Base-by-base conservation (phyloP, 2,113 vertebrate genomes). In the Cololabis saira region DNA sequence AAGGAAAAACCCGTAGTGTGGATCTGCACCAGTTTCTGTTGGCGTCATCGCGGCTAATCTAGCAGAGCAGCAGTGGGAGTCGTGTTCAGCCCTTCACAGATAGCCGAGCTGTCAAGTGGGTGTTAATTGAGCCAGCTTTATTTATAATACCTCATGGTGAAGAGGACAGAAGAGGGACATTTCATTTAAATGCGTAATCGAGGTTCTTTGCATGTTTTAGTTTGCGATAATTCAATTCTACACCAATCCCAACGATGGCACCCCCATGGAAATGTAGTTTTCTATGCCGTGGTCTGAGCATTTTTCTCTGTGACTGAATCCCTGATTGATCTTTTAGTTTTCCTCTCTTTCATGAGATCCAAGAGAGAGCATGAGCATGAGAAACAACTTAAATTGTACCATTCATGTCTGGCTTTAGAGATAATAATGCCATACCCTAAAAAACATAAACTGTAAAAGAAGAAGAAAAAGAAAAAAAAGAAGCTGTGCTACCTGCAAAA, bases 61-160 rank as follows among this genome's bases (percentile, higher is more conserved):
- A 66, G 87, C 51, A 27, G 49, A 76, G 80, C 78, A 55, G 70
- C 52, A 77, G 68, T 8, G 68, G 68, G 81, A 73, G 71, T 88
- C 16, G 71, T 69, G 87, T 88, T 87, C 74, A 78, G 88, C 83
- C 86, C 81, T 88, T 90, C 94, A 94, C 91, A 91, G 90, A 94
- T 83, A 81, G 89, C 83, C 92, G 91, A 92, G 92, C 95, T 93
- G 93, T 87, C 92, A 94, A 93, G 87, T 82, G 83, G 80, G 78
- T 78, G 83, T 92, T 94, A 93, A 93, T 93, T 94, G 92, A 93
- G 80, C 65, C 89, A 88, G 86, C 72, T 90, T 93, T 96, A 95
- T 96, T 95, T 95, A 94, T 93, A 95, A 93, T 82, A 89, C 90
- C 90, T 93, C 92, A 92, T 92, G 90, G 90, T 37, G 33, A 37